Conservation (phyloP, 1,140 invertebrate genomes). For the Euschistus heros region DNA sequence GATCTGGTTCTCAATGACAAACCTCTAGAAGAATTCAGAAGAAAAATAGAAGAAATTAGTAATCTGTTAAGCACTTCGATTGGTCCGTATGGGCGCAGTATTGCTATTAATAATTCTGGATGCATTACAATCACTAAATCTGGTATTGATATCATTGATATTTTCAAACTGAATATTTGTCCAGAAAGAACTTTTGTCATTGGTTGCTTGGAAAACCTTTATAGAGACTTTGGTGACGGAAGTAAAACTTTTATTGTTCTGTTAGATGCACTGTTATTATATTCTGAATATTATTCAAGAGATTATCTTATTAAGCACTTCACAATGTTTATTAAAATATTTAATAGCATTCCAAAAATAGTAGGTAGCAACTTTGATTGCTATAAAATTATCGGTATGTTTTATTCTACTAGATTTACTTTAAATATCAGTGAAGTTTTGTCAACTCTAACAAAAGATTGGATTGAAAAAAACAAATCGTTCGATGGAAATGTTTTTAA, state of each 20-base stretch:
- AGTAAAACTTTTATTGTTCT: neutral
- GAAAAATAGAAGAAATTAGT: neutral
- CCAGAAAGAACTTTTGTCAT: neutral
- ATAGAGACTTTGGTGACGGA: neutral
- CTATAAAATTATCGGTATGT: neutral
- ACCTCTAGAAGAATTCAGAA: neutral
- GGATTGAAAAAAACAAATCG: neutral
- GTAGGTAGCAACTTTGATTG: no score
- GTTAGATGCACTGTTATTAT: neutral
- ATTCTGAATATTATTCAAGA: neutral
- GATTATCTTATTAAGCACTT: no score
- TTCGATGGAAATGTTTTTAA: neutral
- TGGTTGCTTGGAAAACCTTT: neutral
- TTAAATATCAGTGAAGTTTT: neutral
- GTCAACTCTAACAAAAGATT: neutral
- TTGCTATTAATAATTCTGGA: neutral
- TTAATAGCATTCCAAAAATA: no score
- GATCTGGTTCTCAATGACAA: neutral
- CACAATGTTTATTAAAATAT: no score
- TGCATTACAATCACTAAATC: neutral
- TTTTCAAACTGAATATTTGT: neutral
- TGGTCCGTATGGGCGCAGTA: neutral
- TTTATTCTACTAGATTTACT: conserved; percentile 8
- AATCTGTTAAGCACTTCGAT: neutral
- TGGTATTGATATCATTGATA: neutral